Evolutionary conservation across 2,888 invertebrate species (phyloP).

Genomic region (Trachelus tabidus): DNA sequence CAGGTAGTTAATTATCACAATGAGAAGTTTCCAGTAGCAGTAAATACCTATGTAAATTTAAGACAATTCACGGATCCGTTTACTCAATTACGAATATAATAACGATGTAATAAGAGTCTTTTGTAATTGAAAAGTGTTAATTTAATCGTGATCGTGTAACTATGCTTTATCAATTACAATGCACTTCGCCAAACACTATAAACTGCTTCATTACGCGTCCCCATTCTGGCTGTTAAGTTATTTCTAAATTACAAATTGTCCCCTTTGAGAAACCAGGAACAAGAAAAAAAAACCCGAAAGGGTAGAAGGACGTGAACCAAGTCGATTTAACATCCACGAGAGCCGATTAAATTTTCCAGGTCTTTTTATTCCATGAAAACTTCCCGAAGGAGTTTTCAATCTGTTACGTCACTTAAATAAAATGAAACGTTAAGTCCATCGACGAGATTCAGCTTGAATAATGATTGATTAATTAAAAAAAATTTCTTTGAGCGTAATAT

Average conservation of each 20-base stretch:
- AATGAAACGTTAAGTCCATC: background rate
- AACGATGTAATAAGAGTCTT: background rate
- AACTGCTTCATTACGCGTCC: background rate
- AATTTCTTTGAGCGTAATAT: background rate
- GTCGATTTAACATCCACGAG: conserved; percentile 6
- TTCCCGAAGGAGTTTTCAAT: conserved; percentile 15
- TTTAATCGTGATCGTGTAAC: background rate
- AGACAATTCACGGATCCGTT: background rate
- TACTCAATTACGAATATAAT: background rate
- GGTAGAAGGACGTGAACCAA: background rate
- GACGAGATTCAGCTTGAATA: background rate
- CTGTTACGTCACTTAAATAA: background rate
- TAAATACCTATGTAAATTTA: background rate
- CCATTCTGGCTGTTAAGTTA: background rate
- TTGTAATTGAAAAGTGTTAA: background rate
- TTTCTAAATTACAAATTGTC: background rate
- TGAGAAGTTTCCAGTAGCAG: background rate
- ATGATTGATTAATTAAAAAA: background rate
- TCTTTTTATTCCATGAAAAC: background rate
- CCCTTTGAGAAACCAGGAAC: background rate
- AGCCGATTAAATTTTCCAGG: conserved; percentile 32
- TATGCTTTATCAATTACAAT: background rate
- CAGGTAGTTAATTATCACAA: background rate
- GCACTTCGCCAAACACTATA: too few relatives aligned
- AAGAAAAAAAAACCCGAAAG: background rate